These are phyloP conservation scores for Amphiprion clarkii DNA, from an alignment of 2,797 vertebrate species.

Conservation along the genomic window DNA sequence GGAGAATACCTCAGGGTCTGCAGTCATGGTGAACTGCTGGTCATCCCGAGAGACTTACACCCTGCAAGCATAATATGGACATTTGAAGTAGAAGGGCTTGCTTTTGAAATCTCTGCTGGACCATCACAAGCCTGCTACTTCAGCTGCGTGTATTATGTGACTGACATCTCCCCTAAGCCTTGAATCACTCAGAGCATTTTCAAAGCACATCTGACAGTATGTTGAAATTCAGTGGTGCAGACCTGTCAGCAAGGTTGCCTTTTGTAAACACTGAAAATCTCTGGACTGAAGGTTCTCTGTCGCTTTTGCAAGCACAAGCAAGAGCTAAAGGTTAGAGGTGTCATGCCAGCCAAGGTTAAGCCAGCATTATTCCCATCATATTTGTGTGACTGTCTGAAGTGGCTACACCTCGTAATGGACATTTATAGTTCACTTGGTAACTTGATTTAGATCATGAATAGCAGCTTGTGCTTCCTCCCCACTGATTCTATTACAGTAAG, in stretches of 20 bases:
- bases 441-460: slow-evolving; percentile 47
- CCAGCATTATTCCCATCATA: slow-evolving; percentile 9
- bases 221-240: slow-evolving; percentile 27
- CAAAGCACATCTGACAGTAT: slow-evolving; percentile 30
- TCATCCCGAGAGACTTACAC: slow-evolving; percentile 17
- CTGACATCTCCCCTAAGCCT: slow-evolving; percentile 25
- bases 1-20: slow-evolving; percentile 15
- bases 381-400: slow-evolving; percentile 41
- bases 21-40: slow-evolving; percentile 31
- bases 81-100: slow-evolving; percentile 2
- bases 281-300: neutral
- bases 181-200: slow-evolving; percentile 30
- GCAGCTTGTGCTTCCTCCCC: slow-evolving; percentile 45
- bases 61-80: slow-evolving; percentile 24
- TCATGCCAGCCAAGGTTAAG: slow-evolving; percentile 3
- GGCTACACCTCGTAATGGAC: slow-evolving; percentile 39
- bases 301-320: slow-evolving; percentile 1
- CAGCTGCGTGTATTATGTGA: slow-evolving; percentile 17
- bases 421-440: slow-evolving; percentile 49
- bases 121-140: slow-evolving; percentile 24
- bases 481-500: slow-evolving; percentile 54
- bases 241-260: slow-evolving; percentile 21
- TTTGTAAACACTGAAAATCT: slow-evolving; percentile 13
- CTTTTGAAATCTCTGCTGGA: slow-evolving; percentile 31
- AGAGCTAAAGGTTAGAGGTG: slow-evolving; percentile 1